Evolutionary conservation across 2,113 vertebrate genomes (phyloP).

Genomic region (Bos indicus): DNA sequence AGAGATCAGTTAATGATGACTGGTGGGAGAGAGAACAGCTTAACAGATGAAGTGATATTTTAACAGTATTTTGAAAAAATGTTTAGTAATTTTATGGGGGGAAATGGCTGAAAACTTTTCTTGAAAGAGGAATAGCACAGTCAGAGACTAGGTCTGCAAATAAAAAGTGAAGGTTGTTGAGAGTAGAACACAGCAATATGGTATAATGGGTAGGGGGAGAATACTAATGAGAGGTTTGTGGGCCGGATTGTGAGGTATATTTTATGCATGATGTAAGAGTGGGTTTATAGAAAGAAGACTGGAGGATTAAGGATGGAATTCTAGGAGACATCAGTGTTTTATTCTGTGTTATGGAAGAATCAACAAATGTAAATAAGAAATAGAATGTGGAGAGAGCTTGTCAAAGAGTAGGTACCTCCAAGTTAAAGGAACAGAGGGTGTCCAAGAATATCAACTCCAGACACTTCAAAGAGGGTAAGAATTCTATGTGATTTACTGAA

Average conservation of each 20-base stretch:
- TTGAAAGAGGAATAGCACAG: neutral
- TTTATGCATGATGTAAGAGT: neutral
- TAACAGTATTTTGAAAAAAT: neutral
- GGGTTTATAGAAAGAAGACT: neutral
- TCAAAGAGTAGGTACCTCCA: neutral
- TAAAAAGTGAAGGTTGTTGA: neutral
- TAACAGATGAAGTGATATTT: neutral
- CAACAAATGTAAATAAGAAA: neutral
- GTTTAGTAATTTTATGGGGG: neutral
- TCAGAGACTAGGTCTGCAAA: neutral
- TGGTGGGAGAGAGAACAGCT: neutral
- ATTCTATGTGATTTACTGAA: neutral
- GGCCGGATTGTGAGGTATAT: neutral
- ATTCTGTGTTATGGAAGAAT: neutral
- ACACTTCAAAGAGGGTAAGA: neutral
- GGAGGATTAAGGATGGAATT: neutral
- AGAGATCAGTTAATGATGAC: neutral
- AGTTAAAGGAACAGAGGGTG: neutral
- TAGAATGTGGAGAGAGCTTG: neutral
- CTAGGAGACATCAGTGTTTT: neutral
- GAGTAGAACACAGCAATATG: neutral
- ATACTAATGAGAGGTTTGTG: neutral
- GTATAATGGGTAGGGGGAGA: neutral
- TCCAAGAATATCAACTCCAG: neutral
- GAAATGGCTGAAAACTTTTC: neutral